Evolutionary conservation across 2,888 invertebrate genomes (phyloP).

Genomic region (Trichopoda pennipes): DNA sequence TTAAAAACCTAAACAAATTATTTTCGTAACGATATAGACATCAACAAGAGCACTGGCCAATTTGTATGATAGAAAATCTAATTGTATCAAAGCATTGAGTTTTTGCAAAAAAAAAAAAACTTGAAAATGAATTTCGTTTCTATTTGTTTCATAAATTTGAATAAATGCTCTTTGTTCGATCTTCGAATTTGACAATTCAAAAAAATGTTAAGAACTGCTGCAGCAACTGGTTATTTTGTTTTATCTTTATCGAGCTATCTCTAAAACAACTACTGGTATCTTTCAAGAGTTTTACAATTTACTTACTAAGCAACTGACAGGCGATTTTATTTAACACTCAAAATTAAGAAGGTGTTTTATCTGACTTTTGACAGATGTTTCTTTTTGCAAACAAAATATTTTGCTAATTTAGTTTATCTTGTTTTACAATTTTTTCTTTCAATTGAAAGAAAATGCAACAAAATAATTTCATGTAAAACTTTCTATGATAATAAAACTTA

Average conservation of each 20-base stretch:
- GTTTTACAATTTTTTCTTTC: slow-evolving; percentile 39
- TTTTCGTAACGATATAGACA: no score
- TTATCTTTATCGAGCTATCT: slow-evolving; percentile 26
- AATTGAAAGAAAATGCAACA: slow-evolving; percentile 37
- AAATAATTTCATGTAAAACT: slow-evolving; percentile 47
- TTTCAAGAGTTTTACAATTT: slow-evolving; percentile 38
- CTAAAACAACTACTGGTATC: slow-evolving; percentile 20
- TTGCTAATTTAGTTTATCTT: slow-evolving; percentile 53
- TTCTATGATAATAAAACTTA: slow-evolving; percentile 59
- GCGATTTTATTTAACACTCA: slow-evolving; percentile 13
- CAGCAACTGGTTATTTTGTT: slow-evolving; percentile 35
- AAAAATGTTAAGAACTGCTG: slow-evolving; percentile 31
- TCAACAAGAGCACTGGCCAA: no score
- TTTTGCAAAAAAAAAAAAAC: no score
- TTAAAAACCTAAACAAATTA: no score
- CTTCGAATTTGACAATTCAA: background rate
- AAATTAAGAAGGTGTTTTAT: slow-evolving; percentile 48
- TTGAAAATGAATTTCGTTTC: no score
- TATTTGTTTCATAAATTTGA: no score
- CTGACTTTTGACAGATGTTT: background rate
- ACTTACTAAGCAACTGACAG: slow-evolving; percentile 32
- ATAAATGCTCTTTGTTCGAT: no score
- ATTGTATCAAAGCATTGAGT: no score
- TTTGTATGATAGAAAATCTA: no score
- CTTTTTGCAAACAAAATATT: slow-evolving; percentile 45